Conservation (phyloP, 1,140 invertebrate genomes). For the Drosophila malerkotliana region DNA sequence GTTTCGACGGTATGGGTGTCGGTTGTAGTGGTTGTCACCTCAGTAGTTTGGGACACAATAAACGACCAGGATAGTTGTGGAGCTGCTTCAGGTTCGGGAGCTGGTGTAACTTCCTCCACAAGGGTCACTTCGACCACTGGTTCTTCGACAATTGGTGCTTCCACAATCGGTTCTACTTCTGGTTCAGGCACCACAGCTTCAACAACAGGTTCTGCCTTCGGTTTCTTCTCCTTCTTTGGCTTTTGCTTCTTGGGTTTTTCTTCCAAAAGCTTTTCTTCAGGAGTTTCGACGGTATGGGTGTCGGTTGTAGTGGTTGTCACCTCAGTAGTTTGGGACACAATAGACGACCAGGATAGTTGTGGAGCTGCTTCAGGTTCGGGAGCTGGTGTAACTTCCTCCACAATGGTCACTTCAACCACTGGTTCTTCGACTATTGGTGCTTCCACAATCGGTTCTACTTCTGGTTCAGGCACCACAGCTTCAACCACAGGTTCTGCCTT, state of each 20-base stretch:
- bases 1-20: constrained; percentile 4
- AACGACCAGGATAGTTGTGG: background rate
- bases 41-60: constrained; percentile 2
- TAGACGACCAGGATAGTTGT: no score
- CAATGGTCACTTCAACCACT: no score
- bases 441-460: background rate
- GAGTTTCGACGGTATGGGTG: no score
- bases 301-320: no score
- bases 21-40: background rate
- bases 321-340: no score
- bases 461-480: no score
- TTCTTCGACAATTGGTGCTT: background rate
- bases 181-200: background rate
- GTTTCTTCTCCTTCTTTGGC: constrained; percentile 37
- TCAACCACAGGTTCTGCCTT: no score
- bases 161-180: constrained; percentile 1
- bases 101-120: background rate
- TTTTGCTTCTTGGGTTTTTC: constrained; percentile 32
- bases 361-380: no score
- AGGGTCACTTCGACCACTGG: background rate
- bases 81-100: background rate
- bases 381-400: no score
- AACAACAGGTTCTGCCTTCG: constrained; percentile 8
- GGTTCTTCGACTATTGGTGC: background rate
- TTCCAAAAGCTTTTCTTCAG: no score